Percentiles rank a stretch among this genome's conserved stretches.
phyloP scores from a whole-genome alignment of 2,888 invertebrate genomes.

The Caenorhabditis sp. region DNA sequence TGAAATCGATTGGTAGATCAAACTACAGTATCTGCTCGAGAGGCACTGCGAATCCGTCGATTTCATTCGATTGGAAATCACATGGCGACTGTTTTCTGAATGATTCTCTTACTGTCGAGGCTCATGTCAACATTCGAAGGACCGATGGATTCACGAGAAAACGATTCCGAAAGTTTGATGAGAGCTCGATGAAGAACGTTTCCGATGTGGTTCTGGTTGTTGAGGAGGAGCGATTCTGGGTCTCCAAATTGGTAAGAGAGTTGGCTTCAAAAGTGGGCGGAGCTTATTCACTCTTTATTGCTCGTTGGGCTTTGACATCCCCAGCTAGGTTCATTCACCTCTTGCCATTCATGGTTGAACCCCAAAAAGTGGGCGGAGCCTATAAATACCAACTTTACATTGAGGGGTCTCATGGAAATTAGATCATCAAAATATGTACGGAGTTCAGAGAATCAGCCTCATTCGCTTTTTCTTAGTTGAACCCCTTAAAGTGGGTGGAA shows the following conservation, averaged over 20 bases:
- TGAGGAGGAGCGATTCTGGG: not conserved
- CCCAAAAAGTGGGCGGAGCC: too few relatives aligned
- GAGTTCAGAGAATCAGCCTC: too few relatives aligned
- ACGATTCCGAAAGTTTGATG: not conserved
- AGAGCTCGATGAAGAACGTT: not conserved
- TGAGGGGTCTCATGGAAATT: too few relatives aligned
- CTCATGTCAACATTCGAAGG: not conserved
- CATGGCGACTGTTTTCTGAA: not conserved
- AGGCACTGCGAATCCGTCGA: not conserved
- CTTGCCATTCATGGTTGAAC: too few relatives aligned
- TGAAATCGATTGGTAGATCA: not conserved
- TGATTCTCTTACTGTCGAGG: not conserved
- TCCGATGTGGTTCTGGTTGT: not conserved
- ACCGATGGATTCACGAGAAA: not conserved
- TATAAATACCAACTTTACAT: too few relatives aligned
- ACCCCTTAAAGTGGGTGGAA: too few relatives aligned
- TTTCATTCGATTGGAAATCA: not conserved
- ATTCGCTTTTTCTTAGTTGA: too few relatives aligned
- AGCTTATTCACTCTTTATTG: too few relatives aligned
- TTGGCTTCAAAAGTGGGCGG: not conserved
- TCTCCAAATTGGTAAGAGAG: constrained; percentile 8
- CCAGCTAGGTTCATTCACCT: too few relatives aligned
- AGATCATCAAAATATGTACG: too few relatives aligned
- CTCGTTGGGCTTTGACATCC: too few relatives aligned
- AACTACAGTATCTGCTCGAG: not conserved